Evolutionary conservation across 1,140 invertebrate species (phyloP).

Genomic region (Artemia franciscana): DNA sequence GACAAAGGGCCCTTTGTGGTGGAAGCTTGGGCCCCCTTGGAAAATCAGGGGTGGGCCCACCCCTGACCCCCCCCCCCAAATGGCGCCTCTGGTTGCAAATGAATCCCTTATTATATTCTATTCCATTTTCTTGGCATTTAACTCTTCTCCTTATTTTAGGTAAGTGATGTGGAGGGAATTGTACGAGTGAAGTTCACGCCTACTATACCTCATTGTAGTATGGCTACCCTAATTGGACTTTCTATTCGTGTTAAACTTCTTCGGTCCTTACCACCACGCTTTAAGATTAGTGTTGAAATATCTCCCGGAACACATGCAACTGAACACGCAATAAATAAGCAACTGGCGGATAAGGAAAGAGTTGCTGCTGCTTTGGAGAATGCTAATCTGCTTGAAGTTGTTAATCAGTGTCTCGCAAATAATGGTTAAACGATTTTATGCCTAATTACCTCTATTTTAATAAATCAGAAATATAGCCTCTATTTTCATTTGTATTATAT

Average conservation of each 20-base stretch:
- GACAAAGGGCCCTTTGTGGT: too few species aligned
- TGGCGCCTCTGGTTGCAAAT: too few species aligned
- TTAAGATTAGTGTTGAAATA: constrained; percentile 74
- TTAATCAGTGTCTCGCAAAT: constrained; percentile 56
- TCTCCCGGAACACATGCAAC: constrained; percentile 77
- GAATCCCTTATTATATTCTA: too few species aligned
- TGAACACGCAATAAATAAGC: constrained; percentile 84
- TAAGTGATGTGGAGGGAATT: constrained; percentile 41
- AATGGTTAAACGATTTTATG: too few species aligned
- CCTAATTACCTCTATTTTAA: too few species aligned
- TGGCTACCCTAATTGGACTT: constrained; percentile 90
- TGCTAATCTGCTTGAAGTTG: constrained; percentile 62
- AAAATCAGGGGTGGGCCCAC: too few species aligned
- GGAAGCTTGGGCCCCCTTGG: too few species aligned
- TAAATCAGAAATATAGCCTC: too few species aligned
- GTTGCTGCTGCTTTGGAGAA: constrained; percentile 93
- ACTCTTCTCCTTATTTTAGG: constrained; percentile 18
- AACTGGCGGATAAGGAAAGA: constrained; percentile 90
- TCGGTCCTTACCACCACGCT: constrained; percentile 53
- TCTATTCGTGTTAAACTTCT: constrained; percentile 68
- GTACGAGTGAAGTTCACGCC: constrained; percentile 73
- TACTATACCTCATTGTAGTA: constrained; percentile 96
- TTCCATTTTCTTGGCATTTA: too few species aligned
- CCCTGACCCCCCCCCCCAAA: too few species aligned
- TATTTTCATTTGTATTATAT: too few species aligned